These are phyloP conservation scores for Hyphantria cunea DNA, from an alignment of 1,140 invertebrate species.

Conservation along the genomic window DNA sequence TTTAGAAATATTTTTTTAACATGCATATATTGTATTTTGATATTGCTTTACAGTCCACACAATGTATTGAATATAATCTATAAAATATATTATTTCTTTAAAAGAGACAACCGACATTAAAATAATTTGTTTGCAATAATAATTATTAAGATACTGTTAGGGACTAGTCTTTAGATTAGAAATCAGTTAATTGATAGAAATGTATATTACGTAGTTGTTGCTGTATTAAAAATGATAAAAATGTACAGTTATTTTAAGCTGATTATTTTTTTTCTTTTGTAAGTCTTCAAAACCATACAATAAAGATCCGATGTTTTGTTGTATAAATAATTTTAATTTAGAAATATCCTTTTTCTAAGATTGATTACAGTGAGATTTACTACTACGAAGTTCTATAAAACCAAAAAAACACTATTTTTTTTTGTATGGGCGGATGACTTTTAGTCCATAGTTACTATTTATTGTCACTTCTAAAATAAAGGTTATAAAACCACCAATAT, in stretches of 20 bases:
- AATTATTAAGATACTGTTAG: slow-evolving; percentile 17
- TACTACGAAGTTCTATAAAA: too few species aligned
- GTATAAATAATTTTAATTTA: too few species aligned
- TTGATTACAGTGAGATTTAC: neutral
- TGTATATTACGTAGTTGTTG: neutral
- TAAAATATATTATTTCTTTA: neutral
- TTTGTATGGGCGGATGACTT: too few species aligned
- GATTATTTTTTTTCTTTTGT: slow-evolving; percentile 9
- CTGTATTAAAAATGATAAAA: neutral
- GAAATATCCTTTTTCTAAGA: too few species aligned
- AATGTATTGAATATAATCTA: too few species aligned
- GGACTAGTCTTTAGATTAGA: slow-evolving; percentile 41
- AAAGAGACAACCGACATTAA: slow-evolving; percentile 12
- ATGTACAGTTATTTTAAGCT: slow-evolving; percentile 34
- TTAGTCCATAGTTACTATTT: too few species aligned
- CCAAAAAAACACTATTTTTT: too few species aligned
- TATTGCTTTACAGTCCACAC: too few species aligned
- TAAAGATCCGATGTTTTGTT: slow-evolving; percentile 35
- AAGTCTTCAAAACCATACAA: slow-evolving; percentile 23
- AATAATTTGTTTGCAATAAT: slow-evolving; percentile 27
- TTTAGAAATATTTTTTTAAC: too few species aligned
- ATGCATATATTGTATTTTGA: too few species aligned
- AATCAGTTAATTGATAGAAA: slow-evolving; percentile 9
- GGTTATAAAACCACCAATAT: slow-evolving; percentile 44
- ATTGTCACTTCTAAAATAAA: slow-evolving; percentile 52